Evolutionary conservation across 2,797 vertebrate genomes (phyloP).

Genomic region (Oophaga sylvatica): DNA sequence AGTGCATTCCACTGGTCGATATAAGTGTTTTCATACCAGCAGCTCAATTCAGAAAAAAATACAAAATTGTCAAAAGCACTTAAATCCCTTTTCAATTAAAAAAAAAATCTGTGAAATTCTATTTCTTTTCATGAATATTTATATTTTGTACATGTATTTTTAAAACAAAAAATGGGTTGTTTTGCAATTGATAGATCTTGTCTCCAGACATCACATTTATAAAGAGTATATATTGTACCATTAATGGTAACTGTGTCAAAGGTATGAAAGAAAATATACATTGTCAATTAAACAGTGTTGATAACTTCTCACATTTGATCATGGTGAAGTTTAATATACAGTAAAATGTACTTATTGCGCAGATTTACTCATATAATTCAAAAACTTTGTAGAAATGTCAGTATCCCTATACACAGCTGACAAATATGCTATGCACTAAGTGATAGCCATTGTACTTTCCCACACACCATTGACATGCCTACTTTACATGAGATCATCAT

Average conservation of each 20-base stretch:
- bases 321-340: too few relatives aligned
- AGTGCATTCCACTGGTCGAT: not conserved
- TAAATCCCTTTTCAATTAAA: not conserved
- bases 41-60: not conserved
- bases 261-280: not conserved
- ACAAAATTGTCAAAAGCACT: not conserved
- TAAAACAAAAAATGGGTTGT: not conserved
- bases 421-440: conserved; percentile 12
- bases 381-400: not conserved
- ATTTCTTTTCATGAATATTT: not conserved
- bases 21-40: not conserved
- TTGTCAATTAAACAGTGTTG: not conserved
- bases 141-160: not conserved
- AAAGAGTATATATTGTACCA: not conserved
- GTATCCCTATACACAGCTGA: not conserved
- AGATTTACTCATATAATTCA: not conserved
- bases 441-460: not conserved
- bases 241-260: not conserved
- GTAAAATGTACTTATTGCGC: not conserved
- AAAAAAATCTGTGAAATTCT: not conserved
- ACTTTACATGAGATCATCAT: conserved; percentile 56
- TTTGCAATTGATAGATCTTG: not conserved
- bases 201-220: not conserved
- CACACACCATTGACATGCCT: conserved; percentile 38
- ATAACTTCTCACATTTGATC: not conserved